Evolutionary conservation across 2,888 invertebrate genomes (phyloP), one percentile per base, ranked within the genome.

Genomic region (Eueremaeus valkanovi): DNA sequence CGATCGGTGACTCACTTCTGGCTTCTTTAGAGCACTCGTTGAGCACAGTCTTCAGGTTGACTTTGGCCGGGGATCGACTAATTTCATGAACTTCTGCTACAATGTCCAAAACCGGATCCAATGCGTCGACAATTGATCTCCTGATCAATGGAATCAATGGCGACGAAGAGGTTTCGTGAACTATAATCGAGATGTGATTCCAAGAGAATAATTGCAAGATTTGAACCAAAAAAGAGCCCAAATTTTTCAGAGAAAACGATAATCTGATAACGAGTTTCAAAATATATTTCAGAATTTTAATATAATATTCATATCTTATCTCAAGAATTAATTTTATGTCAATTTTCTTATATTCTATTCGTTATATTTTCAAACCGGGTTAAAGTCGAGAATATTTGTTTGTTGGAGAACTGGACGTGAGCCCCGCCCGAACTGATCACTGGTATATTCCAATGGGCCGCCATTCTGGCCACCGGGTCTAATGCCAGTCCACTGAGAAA

Each of bases 401-500:
- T 80, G 29, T 74, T 73, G 8, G 78, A 76, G 63, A 80, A 80
- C 3, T 75, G 63, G 0, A 74, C 61, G 24, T 79, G 78, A 2
- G 79, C 61, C 1, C 80, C 80, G 29, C 79, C 79, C 8, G 80
- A 79, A n/a, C 93, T 94, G 80, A 94, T 92, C 79, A 95, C 91
- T 0, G 94, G 94, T 0, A 91, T 90, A 82, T 92, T 92, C 94
- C 94, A 94, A 82, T 91, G 92, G 1, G 92, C 92, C 0, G 93
- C 92, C 75, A 93, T 87, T 77, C 93, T 86, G 5, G 94, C 94
- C 0, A 95, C 92, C 0, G 94, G 93, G 81, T 94, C 93, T 80
- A 94, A 83, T 0, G 93, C 93, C 21, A 68, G 51, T 66, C 93
- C 91, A 82, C 74, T 74, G 21, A 27, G 9, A 51, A 21, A 51